Evolutionary conservation across 1,140 invertebrate genomes (phyloP).

Genomic region (Megalopta genalis): DNA sequence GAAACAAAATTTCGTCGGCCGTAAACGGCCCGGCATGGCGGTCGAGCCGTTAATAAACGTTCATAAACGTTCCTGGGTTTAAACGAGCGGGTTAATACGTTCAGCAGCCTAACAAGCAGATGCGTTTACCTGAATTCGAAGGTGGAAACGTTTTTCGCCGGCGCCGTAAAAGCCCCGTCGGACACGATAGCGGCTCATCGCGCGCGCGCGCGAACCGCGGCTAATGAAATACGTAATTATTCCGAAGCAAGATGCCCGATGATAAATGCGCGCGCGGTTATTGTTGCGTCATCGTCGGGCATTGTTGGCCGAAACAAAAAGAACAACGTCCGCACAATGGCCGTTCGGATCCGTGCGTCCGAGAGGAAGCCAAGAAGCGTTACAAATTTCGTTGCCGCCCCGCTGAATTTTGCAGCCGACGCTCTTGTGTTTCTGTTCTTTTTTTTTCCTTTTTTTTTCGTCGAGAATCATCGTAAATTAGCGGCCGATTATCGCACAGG

Average conservation of each 20-base stretch:
- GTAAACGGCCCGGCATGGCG: too few species aligned
- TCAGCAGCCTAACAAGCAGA: too few species aligned
- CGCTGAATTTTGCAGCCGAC: background rate
- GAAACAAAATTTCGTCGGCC: too few species aligned
- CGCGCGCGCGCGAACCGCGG: background rate
- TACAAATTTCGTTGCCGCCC: background rate
- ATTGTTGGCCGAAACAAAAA: slow-evolving; percentile 27
- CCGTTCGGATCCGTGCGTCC: too few species aligned
- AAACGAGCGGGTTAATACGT: too few species aligned
- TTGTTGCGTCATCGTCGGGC: slow-evolving; percentile 13
- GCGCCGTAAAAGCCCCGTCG: too few species aligned
- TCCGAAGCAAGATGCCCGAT: slow-evolving; percentile 17
- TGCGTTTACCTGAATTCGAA: too few species aligned
- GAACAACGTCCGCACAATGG: background rate
- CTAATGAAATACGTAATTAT: slow-evolving; percentile 27
- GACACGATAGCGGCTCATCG: too few species aligned
- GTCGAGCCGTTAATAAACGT: too few species aligned
- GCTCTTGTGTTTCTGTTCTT: background rate
- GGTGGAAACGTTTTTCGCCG: too few species aligned
- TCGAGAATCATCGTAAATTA: slow-evolving; percentile 18
- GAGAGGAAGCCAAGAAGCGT: background rate
- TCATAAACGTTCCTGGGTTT: too few species aligned
- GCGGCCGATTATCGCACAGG: background rate
- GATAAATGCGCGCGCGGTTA: slow-evolving; percentile 27
- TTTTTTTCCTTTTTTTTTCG: background rate